Base-by-base conservation (phyloP, 2,113 vertebrate genomes). In the Paradoxurus hermaphroditus region DNA sequence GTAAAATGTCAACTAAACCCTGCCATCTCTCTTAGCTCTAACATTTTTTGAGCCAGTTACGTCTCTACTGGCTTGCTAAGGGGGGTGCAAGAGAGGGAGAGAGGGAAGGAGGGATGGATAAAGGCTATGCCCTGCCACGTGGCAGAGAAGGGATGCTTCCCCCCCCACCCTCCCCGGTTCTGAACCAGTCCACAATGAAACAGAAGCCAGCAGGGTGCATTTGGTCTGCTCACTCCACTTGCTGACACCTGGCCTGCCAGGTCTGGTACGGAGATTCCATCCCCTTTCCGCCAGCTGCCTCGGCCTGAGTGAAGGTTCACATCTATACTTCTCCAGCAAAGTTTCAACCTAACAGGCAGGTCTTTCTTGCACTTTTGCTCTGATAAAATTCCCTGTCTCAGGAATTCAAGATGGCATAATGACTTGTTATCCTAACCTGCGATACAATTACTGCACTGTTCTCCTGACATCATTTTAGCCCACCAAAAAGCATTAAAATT, bases 111-210 rank as follows among this genome's bases (percentile, higher is more conserved):
- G 27, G 7, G 11, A 11, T 16, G 34, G 23, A 18, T 46, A 3
- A 49, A 72, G 25, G n/a, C 6, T 83, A 0, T 13, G 4, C 18
- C 78, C 4, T n/a, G 31, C 6, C 15, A 5, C 0, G 0, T 34
- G 53, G 8, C 34, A 41, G 41, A 53, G 18, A 39, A 77, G 25
- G 29, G 41, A 2, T 9, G 21, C 59, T 31, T 15, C 11, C 3
- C 12, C 14, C 21, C 31, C 16, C 7, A n/a, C n/a, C 46, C 7
- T 11, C 46, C 46, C 46, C 7, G 4, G 9, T 7, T 79, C 19
- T 59, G 3, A 12, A 51, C 21, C 34, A 34, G 2, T 36, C 31
- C 21, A 15, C 11, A 49, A 2, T 3, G 59, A 91, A 36, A 62
- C 7, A 95, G n/a, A 67, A 8, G 23, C 78, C 31, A 73, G 59